These are phyloP conservation scores for Griposia aprilina DNA, from an alignment of 2,888 invertebrate species.

Conservation along the genomic window DNA sequence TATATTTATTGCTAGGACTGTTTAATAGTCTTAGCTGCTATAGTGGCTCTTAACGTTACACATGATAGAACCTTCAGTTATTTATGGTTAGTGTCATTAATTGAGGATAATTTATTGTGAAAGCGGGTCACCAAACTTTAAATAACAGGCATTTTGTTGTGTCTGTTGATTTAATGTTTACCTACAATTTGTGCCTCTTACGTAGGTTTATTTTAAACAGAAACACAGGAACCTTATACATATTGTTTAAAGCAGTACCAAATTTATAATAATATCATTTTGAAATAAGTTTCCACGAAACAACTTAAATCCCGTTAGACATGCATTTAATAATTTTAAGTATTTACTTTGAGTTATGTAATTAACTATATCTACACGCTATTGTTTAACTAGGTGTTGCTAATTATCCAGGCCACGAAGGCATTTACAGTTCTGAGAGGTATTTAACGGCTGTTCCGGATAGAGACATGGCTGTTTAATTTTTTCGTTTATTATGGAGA, in stretches of 20 bases:
- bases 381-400: constrained; percentile 21
- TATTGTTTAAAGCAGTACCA: neutral
- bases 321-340: neutral
- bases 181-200: neutral
- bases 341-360: constrained; percentile 17
- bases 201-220: neutral
- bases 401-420: neutral
- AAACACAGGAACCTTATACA: constrained; percentile 1
- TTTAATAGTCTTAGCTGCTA: neutral
- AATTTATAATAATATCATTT: neutral
- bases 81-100: no score
- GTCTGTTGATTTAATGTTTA: neutral
- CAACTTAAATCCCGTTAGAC: neutral
- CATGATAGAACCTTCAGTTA: neutral
- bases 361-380: neutral
- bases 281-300: constrained; percentile 14
- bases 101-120: neutral
- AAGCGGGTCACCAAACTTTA: no score
- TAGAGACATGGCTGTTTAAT: neutral
- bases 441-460: neutral
- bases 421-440: neutral
- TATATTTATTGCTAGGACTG: neutral
- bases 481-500: neutral
- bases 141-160: neutral
- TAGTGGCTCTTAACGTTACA: no score